Conservation (phyloP, 2,113 vertebrate species). For the Apodemus speciosus region DNA sequence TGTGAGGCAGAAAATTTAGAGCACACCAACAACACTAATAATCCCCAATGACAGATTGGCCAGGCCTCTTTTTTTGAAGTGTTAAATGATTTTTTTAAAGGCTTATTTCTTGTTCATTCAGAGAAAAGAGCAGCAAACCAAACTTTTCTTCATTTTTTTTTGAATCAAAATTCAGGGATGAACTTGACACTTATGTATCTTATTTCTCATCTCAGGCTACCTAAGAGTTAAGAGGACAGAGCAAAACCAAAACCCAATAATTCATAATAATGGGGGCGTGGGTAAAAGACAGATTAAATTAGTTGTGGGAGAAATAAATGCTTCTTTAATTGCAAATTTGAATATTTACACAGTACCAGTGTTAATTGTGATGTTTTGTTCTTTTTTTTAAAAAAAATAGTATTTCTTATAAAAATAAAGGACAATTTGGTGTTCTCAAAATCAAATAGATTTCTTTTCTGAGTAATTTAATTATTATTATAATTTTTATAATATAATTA, state of each 20-base stretch:
- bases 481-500: background rate
- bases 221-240: background rate
- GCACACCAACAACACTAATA: slow-evolving; percentile 41
- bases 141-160: slow-evolving; percentile 4
- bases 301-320: background rate
- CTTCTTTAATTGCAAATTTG: background rate
- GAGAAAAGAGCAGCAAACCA: background rate
- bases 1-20: slow-evolving; percentile 29
- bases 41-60: slow-evolving; percentile 21
- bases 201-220: background rate
- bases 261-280: background rate
- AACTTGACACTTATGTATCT: background rate
- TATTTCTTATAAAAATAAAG: slow-evolving; percentile 3
- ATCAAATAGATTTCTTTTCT: background rate
- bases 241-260: background rate
- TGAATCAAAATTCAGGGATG: slow-evolving; percentile 15
- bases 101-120: slow-evolving; percentile 26
- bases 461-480: background rate
- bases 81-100: slow-evolving; percentile 43
- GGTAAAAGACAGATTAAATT: background rate
- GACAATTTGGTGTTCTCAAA: background rate
- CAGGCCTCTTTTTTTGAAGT: background rate
- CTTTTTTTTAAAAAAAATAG: background rate
- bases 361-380: background rate
- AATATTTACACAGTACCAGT: background rate